Evolutionary conservation across 2,797 vertebrate genomes (phyloP).

Genomic region (Alcedo atthis): DNA sequence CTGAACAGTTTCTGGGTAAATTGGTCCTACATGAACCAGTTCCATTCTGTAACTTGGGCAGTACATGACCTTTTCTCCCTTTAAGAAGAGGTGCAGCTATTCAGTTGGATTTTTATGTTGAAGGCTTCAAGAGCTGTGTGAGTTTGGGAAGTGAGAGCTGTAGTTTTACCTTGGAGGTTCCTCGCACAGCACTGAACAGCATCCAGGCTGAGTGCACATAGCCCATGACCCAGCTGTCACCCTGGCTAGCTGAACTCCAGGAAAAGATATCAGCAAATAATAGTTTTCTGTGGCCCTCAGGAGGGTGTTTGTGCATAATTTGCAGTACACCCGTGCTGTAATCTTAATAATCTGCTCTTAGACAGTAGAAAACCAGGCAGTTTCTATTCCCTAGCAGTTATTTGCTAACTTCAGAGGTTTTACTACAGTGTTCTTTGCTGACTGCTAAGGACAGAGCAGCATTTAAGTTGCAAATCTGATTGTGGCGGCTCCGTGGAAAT

Average conservation of each 20-base stretch:
- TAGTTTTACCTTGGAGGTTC: background rate
- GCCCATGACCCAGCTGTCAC: background rate
- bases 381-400: background rate
- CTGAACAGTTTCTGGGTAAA: background rate
- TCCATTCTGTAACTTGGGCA: background rate
- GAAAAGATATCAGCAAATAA: background rate
- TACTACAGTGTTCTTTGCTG: background rate
- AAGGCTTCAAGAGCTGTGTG: background rate
- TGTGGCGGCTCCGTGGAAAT: background rate
- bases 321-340: background rate
- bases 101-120: background rate
- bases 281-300: background rate
- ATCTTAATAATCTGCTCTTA: conserved; percentile 1
- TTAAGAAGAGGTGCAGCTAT: background rate
- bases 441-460: background rate
- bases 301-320: background rate
- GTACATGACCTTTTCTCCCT: background rate
- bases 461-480: background rate
- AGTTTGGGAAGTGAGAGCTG: background rate
- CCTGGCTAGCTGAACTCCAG: background rate
- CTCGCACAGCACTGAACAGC: background rate
- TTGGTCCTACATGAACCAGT: background rate
- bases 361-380: background rate
- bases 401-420: background rate
- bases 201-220: background rate